Base-by-base conservation (phyloP, 64 coral and sea anemone species). In the Orbicella faveolata region DNA sequence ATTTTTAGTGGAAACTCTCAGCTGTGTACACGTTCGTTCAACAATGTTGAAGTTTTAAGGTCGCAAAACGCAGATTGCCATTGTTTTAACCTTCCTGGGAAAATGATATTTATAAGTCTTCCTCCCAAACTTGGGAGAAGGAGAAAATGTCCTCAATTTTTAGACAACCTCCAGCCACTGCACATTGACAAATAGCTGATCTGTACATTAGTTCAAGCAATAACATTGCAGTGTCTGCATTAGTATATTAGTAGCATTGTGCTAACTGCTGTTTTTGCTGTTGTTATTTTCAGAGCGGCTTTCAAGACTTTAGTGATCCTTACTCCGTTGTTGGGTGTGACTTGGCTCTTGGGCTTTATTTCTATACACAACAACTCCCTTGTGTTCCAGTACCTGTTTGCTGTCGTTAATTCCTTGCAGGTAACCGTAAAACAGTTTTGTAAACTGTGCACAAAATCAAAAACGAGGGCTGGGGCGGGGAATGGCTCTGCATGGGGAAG, bases 261-360 rank as follows among this genome's bases (percentile, higher is more conserved):
- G 3, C n/a, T 79, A 12, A 9, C 21, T 10, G n/a, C 19, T 51
- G 1, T 48, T 63, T 33, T 53, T 74, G 19, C 36, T 68, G 21
- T 34, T 79, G 69, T 15, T 8, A 64, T n/a, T 11, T 67, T 12
- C 11, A 92, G 90, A 21, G 85, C 77, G 75, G 90, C 90, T 9
- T 92, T 92, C 21, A 92, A 92, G 53, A 92, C 90, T 20, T 72
- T 55, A 26, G 77, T 92, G 33, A 87, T 92, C 48, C 62, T 92
- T 26, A 37, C 79, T 21, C 90, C 90, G 23, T 34, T 92, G n/a
- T 66, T 92, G 25, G 90, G 90, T 44, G 4, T 87, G 0, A 92
- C 90, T 0, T 92, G 90, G 90, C 44, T 84, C n/a, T 44, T 92
- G 9, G 90, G 90, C 15, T 92, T 87, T 34, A 35, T 92, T 16